Evolutionary conservation across 2,797 vertebrate species (phyloP), one percentile per base, ranked within the genome.

Genomic region (Alauda arvensis): DNA sequence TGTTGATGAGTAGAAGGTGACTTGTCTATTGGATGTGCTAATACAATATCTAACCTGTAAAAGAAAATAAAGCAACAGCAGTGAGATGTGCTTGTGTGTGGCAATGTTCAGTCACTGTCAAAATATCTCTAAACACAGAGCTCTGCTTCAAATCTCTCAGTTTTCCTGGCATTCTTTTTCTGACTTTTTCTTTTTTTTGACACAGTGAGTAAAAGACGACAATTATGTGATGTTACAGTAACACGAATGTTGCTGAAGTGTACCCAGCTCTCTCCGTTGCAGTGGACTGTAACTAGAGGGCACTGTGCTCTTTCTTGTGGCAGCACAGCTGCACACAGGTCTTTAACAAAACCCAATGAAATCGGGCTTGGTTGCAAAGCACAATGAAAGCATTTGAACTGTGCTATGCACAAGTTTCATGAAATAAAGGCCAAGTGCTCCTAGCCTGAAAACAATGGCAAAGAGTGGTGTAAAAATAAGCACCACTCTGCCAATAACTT

Each of bases 221-320:
- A 48, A 46, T 94, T 87, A 33, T 37, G 28, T 89, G 75, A 79
- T 34, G 48, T 40, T 75, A 43, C 18, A 71, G 51, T 34, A 78
- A 71, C 11, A 49, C 87, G 83, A 65, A 11, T 37, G 37, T 37
- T 17, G 18, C 29, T 24, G 24, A 85, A 88, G 71, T 87, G 86
- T 12, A 68, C 42, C 33, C 15, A 56, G 6, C 18, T 72, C 86
- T 71, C 70, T 60, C 60, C 77, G 5, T 87, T 94, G 71, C 78
- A 51, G 10, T 4, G 42, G 75, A 55, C 85, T 76, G 69, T 88
- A 91, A 94, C 87, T 92, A 95, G 94, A 94, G 93, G 95, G 93
- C 94, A 92, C 90, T 94, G 85, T 87, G 92, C 83, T 95, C 94
- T 90, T 94, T 93, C 92, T 76, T 78, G 85, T 92, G 76, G 75